Evolutionary conservation across 2,113 vertebrate genomes (phyloP), one percentile per base, ranked within the genome.

Genomic region (Atlantisia rogersi): DNA sequence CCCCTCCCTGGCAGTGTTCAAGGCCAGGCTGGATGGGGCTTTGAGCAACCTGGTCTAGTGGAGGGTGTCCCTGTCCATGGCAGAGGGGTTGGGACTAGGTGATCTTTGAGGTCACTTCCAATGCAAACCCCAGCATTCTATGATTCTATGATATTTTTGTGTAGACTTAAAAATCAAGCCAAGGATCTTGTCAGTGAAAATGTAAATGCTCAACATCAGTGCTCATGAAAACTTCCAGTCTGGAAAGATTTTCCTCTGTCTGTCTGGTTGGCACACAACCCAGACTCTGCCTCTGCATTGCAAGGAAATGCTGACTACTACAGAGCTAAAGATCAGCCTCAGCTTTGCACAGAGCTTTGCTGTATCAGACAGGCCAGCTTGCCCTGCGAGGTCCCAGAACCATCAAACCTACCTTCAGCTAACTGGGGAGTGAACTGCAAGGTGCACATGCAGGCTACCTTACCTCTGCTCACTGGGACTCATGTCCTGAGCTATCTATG

Each of bases 401-500:
- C 60, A 81, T 22, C 29, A 93, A 74, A 87, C 5, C 18, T 24
- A n/a, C 8, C 32, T 85, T 70, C 68, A 81, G 69, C 22, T 58
- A 35, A 32, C 0, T 0, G 0, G 2, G 5, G 25, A 24, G 18
- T 40, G 31, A 93, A 28, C 11, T 39, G 12, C n/a, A 64, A 60
- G 32, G 48, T 56, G 16, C 11, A 12, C 0, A 0, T 46, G 37
- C 53, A 76, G 42, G 17, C 35, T 42, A 37, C 25, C 9, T 39
- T 80, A 20, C 15, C 50, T 62, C 20, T 65, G 48, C 26, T 88
- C 5, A 7, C 26, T 60, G 20, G 40, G 29, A 7, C 9, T 68
- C 13, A 4, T 26, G 22, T 35, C 15, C 48, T 73, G 26, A 83
- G 76, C 32, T 20, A 79, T 1, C 10, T 24, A 11, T 5, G 3